Evolutionary conservation across 2,888 invertebrate genomes (phyloP), one percentile per base, ranked within the genome.

Genomic region (Epinotia brunnichana): DNA sequence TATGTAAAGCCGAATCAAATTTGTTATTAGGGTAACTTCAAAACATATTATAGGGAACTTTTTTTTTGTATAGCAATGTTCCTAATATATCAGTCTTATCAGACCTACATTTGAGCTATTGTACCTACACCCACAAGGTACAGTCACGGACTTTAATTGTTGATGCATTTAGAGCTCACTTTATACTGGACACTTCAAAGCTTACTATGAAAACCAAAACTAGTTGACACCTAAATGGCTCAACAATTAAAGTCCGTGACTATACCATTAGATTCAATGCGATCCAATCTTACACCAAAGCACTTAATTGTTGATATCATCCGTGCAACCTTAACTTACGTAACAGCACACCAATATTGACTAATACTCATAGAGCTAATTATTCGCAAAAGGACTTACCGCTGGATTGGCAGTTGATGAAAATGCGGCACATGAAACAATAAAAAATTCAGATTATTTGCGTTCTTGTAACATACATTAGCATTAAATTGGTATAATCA

Each of bases 341-440:
- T 41, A 41, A 41, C 13, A 41, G 13, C 41, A 13, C 13, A 41
- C 3, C 41, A 7, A 48, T n/a, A 44, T 35, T 13, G 41, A 44
- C 13, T 44, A 44, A n/a, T n/a, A n/a, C 2, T 24, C 1, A 44
- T 15, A 48, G 15, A 48, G n/a, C n/a, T 5, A n/a, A 48, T 48
- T 9, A 48, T 48, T 13, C 15, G 66, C n/a, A 21, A 15, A 57
- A 39, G 54, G 63, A 92, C 92, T 92, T 83, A 92, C 92, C 92
- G 92, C 92, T 92, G 77, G 74, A 75, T 73, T 77, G 74, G 75
- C 73, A 76, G 76, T 71, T 75, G 79, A 76, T 75, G 81, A 78
- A 74, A 74, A 78, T 79, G 73, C 90, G 83, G 88, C 90, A 93
- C 92, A 93, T 93, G 92, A 78, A 93, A 93, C 90, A 92, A 54